Evolutionary conservation across 2,888 invertebrate genomes (phyloP), one percentile per base, ranked within the genome.

Genomic region (Agriopis marginaria): DNA sequence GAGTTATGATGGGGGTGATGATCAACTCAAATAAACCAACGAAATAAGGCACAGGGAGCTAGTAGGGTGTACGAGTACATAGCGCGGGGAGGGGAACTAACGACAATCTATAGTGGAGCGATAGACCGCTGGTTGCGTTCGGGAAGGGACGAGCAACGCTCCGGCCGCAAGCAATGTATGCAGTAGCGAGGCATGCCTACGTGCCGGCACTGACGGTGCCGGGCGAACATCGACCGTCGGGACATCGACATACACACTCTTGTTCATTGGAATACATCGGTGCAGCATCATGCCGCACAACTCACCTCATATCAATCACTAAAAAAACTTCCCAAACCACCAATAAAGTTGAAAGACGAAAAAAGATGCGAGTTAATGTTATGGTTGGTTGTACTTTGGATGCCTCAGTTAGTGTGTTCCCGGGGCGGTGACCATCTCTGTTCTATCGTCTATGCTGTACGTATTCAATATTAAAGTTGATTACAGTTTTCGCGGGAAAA

Each of bases 101-200:
- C 68, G 71, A 71, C 77, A 80, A 67, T 76, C 78, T 83, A 81
- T 63, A 63, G 68, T 66, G 49, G 71, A 44, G 39, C 42, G 62
- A 69, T 83, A 83, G 79, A 82, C 70, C 78, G 79, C 82, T 75
- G 81, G 76, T 75, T 77, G 75, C 78, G 73, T 74, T 71, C 73
- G 77, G 76, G 78, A 79, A 76, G 70, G 74, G 74, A 44, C 17
- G 58, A 17, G 72, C 66, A 45, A 65, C 68, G 72, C 61, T 58
- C 72, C 72, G 71, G 72, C 81, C 75, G 82, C 84, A 87, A 87
- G 88, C 89, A 77, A 83, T 84, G 83, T 77, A 82, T 76, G 82
- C 80, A 79, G 75, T 68, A 78, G 81, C 82, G 70, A 74, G 69
- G 74, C 81, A 83, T 80, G 78, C 79, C 77, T 78, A 76, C 70